phyloP scores from a whole-genome alignment of 2,797 vertebrate genomes.

The Gymnothorax javanicus region DNA sequence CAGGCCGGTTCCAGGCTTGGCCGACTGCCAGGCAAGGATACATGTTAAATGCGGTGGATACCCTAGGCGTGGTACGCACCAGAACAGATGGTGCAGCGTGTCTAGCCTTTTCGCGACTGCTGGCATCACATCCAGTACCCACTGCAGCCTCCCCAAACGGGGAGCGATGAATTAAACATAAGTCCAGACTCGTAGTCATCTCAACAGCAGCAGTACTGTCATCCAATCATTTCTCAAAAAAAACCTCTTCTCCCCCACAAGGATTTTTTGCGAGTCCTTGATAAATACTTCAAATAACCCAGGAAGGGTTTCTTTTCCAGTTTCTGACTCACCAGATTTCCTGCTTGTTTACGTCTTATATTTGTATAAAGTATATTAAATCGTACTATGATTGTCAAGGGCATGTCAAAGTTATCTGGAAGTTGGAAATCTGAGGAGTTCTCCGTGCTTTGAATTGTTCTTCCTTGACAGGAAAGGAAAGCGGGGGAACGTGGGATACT shows the following conservation, averaged over 20 bases:
- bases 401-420: neutral
- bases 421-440: neutral
- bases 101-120: neutral
- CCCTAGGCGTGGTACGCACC: neutral
- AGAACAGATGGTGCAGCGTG: neutral
- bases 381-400: neutral
- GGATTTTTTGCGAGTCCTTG: neutral
- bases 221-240: neutral
- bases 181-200: neutral
- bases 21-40: neutral
- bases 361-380: neutral
- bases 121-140: conserved; percentile 1
- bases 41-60: neutral
- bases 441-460: neutral
- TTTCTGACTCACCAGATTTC: neutral
- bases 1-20: neutral
- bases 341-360: neutral
- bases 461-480: neutral
- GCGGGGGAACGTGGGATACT: neutral
- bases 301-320: neutral
- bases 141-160: neutral
- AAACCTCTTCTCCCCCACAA: neutral
- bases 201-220: conserved; percentile 8
- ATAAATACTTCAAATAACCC: conserved; percentile 2
- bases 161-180: neutral